Evolutionary conservation across 2,888 invertebrate genomes (phyloP), one percentile per base, ranked within the genome.

Genomic region (Euproctis similis): DNA sequence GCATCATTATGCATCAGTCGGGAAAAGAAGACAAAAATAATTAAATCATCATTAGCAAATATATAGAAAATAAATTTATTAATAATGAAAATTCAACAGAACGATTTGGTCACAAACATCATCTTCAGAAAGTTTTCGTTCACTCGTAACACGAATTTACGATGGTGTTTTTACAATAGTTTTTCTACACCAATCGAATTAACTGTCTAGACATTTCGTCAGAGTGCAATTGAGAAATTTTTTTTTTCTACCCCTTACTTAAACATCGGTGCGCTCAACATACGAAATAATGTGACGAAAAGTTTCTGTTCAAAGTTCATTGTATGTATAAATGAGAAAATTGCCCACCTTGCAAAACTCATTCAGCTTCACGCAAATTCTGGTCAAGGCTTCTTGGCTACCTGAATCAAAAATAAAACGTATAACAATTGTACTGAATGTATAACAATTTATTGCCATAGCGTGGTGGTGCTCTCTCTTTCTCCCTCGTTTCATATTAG

Each of bases 21-120:
- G 71, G 72, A 70, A 72, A 73, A 72, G 70, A 72, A 71, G 71
- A 70, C 72, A 65, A 65, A 65, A 62, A 46, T 28, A 32, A 42
- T 32, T 30, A 30, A 55, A 54, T 71, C 71, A 72, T 71, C 71
- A 73, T 59, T 5, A 19, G 3, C 4, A 22, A 26, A 23, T 23
- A n/a, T 11, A 2, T 12, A 2, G 21, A 10, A n/a, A n/a, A n/a
- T 10, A 21, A 5, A n/a, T 3, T 4, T 19, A 8, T 19, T 7
- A 10, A 12, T 21, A 27, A 13, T 3, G 4, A 13, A 9, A 8
- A 3, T 10, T n/a, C 8, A 19, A 19, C n/a, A 19, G n/a, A 21
- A 21, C 6, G 4, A 3, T 21, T 21, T 21, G 10, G 7, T 21
- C 21, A 11, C 3, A 10, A 21, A n/a, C n/a, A n/a, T n/a, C n/a